A percentile compares a stretch with the other conserved stretches of the same genome.
Conservation (phyloP, 2,888 invertebrate genomes). For the Acronicta alni region DNA sequence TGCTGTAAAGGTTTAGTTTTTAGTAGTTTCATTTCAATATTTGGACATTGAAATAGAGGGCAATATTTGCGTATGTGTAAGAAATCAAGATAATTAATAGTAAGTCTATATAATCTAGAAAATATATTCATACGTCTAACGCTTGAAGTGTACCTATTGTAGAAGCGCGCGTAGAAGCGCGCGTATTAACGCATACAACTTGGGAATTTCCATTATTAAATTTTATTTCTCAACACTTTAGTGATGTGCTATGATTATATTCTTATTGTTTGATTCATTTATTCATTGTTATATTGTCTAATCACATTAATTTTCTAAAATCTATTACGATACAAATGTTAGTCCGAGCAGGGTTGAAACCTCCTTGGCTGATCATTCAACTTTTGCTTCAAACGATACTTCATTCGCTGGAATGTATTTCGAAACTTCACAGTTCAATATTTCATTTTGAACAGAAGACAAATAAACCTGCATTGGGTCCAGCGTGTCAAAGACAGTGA, state of each 20-base stretch:
- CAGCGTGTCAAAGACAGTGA: conserved; percentile 34
- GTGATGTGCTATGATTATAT: conserved; percentile 24
- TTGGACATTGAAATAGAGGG: too few relatives aligned
- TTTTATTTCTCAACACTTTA: conserved; percentile 30
- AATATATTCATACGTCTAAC: not conserved
- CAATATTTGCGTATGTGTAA: too few relatives aligned
- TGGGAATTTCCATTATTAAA: conserved; percentile 58
- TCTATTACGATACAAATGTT: too few relatives aligned
- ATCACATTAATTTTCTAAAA: too few relatives aligned
- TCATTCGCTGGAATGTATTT: too few relatives aligned
- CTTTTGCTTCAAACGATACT: not conserved
- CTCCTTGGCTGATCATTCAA: not conserved
- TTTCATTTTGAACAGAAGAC: not conserved
- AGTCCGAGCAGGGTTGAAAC: too few relatives aligned
- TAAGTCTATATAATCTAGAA: too few relatives aligned
- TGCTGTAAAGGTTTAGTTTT: too few relatives aligned
- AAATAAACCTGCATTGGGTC: conserved; percentile 5
- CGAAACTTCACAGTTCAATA: not conserved
- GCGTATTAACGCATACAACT: conserved; percentile 10
- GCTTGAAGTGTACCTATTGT: conserved; percentile 26
- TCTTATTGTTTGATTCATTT: not conserved
- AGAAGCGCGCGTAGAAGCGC: conserved; percentile 30
- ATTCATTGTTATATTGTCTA: too few relatives aligned
- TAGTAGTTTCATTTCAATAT: too few relatives aligned
- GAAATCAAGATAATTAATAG: too few relatives aligned